Percentiles rank a stretch among this genome's conserved stretches.
phyloP scores from a whole-genome alignment of 2,113 vertebrate species.

The Oncorhynchus kisutch region DNA sequence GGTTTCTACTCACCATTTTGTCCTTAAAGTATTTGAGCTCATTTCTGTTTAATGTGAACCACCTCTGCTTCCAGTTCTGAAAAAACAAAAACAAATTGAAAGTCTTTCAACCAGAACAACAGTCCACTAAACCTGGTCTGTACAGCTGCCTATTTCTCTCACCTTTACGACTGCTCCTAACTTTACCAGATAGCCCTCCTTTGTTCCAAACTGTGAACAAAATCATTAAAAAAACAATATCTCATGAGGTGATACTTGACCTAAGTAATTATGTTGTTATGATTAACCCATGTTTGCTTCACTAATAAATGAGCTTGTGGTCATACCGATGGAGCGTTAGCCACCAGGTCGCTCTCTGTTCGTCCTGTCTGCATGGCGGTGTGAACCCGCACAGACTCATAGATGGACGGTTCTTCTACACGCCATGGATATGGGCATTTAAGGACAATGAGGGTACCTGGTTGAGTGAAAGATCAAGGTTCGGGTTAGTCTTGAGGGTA shows the following conservation, averaged over 20 bases:
- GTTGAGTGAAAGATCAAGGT: constrained; percentile 51
- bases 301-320: neutral
- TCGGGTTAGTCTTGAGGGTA: neutral
- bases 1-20: constrained; percentile 80
- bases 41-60: constrained; percentile 92
- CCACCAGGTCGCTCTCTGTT: constrained; percentile 83
- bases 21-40: constrained; percentile 98
- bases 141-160: neutral
- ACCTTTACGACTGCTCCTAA: constrained; percentile 86
- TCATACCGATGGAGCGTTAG: constrained; percentile 87
- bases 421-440: constrained; percentile 83
- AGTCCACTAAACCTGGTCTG: neutral
- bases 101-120: neutral
- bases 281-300: neutral
- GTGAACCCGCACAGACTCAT: constrained; percentile 94
- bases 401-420: constrained; percentile 95
- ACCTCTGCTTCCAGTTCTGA: constrained; percentile 95
- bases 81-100: constrained; percentile 15
- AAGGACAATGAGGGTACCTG: constrained; percentile 73
- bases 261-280: too few relatives aligned
- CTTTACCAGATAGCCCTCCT: constrained; percentile 94
- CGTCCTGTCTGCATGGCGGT: constrained; percentile 90
- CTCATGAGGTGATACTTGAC: too few relatives aligned
- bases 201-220: constrained; percentile 87
- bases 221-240: neutral